Conservation (phyloP, 2,113 vertebrate species). For the Macroglossus sobrinus region DNA sequence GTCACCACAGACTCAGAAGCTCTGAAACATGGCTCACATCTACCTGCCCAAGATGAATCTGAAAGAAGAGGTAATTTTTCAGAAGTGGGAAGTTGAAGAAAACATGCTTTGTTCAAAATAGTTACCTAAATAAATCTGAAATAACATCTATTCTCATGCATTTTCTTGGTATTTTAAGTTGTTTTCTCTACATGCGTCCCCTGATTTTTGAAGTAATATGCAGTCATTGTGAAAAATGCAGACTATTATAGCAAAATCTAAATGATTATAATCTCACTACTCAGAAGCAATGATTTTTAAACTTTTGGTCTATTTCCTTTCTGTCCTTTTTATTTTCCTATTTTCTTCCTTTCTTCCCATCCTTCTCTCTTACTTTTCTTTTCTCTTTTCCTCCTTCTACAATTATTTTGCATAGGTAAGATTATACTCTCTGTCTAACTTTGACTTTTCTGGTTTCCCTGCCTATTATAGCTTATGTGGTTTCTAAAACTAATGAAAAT, state of each 20-base stretch:
- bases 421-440: not conserved
- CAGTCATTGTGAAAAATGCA: not conserved
- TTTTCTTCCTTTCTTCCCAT: not conserved
- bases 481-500: not conserved
- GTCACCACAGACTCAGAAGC: not conserved
- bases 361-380: not conserved
- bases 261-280: not conserved
- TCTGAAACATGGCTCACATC: not conserved
- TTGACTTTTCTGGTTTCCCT: not conserved
- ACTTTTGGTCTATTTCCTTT: not conserved
- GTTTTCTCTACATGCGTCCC: not conserved
- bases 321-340: not conserved
- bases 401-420: not conserved
- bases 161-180: not conserved
- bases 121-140: not conserved
- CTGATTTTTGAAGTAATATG: not conserved
- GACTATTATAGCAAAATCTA: not conserved
- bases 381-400: not conserved
- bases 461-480: not conserved
- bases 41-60: not conserved
- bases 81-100: not conserved
- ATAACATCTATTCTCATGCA: not conserved
- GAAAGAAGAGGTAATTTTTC: not conserved
- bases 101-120: not conserved
- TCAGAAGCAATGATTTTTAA: not conserved